Conservation (phyloP, 2,888 invertebrate species). For the Iselma pallidipennis region DNA sequence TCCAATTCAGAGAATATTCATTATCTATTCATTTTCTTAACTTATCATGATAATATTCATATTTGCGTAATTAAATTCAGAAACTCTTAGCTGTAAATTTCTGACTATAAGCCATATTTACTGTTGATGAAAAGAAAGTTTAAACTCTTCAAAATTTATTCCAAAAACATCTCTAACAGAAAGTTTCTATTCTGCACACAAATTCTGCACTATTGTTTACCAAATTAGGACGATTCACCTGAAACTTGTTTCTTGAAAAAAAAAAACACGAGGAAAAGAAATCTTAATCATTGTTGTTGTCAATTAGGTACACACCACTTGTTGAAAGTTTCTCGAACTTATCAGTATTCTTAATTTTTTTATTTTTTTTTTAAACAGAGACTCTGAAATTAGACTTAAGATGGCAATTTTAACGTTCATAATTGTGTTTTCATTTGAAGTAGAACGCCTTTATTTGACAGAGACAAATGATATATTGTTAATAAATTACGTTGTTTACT, state of each 20-base stretch:
- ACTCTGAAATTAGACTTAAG: slow-evolving; percentile 6
- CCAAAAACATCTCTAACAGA: background rate
- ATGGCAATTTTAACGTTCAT: slow-evolving; percentile 9
- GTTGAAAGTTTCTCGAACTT: background rate
- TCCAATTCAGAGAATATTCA: background rate
- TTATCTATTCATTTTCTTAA: background rate
- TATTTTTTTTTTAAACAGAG: slow-evolving; percentile 5
- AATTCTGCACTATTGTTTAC: background rate
- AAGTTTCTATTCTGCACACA: background rate
- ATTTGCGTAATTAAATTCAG: background rate
- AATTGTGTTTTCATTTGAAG: slow-evolving; percentile 12
- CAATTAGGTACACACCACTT: background rate
- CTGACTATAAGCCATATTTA: background rate
- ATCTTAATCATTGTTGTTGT: background rate
- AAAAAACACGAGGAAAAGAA: background rate
- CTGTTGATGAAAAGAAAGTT: background rate
- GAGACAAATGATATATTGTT: slow-evolving; percentile 24
- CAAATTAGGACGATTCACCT: background rate
- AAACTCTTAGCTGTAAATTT: background rate
- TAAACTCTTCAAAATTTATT: background rate
- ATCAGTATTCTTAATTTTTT: background rate
- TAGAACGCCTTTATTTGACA: slow-evolving; percentile 24
- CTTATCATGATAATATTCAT: background rate
- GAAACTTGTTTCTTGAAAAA: background rate
- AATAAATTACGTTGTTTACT: slow-evolving; percentile 28